Evolutionary conservation across 1,140 invertebrate genomes (phyloP), one percentile per base, ranked within the genome.

Genomic region (Meteorus sp.): DNA sequence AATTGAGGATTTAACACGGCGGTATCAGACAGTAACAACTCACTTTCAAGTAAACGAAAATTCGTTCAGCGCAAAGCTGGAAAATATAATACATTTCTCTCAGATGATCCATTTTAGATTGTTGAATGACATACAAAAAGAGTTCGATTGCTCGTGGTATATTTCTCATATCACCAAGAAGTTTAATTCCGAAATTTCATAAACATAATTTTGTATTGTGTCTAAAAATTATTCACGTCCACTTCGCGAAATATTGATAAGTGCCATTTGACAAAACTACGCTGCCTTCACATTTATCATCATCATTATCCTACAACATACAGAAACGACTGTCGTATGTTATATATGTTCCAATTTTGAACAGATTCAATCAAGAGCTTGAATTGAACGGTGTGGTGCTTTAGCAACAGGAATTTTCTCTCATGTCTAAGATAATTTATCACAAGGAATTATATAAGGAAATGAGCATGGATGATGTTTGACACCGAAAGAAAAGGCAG

Each of bases 21-120:
- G 35, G 27, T 11, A n/a, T 25, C n/a, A 25, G 11, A 9, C 27
- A 44, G 15, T 4, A 52, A 44, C 19, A 31, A 65, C 69, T 1
- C 67, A 74, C 72, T 56, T 54, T 63, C 52, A 74, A 19, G 37
- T 66, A 73, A 57, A 64, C 62, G 37, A 67, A 64, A 45, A 72
- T 51, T 48, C 66, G 63, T 41, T 35, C 43, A 39, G 63, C 17
- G 31, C 72, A 63, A 25, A 69, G 20, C 33, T 56, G 65, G 37
- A 72, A 9, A 8, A 71, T 33, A 41, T 67, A 57, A 37, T 60
- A 73, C 45, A 65, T 44, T 31, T 66, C 59, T 25, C 44, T 59
- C 9, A 71, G 8, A 23, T 68, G 67, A 5, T 65, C 63, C 71
- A 74, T 72, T 19, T 33, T 62, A 6, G 7, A 7, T 1, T 22